Evolutionary conservation across 2,113 vertebrate species (phyloP), one percentile per base, ranked within the genome.

Genomic region (Lasiurus cinereus): DNA sequence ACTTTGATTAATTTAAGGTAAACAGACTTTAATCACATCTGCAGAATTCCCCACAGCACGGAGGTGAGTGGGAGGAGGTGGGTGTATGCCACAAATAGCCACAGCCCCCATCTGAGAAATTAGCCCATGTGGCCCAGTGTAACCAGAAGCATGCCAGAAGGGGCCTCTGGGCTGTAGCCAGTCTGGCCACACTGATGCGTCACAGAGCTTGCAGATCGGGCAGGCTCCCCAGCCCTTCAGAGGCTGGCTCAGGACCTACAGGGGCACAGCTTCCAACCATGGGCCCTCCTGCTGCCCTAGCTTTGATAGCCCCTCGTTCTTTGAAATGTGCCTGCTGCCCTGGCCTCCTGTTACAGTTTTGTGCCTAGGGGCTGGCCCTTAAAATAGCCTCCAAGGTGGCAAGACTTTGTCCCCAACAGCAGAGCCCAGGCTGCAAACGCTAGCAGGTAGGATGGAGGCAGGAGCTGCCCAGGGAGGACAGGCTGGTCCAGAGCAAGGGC

Each of bases 121-220:
- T 3, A 3, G 3, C 21, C 21, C 10, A 77, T 3, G 1, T 43
- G 62, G 36, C 11, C 29, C 56, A n/a, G 0, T 3, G 16, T 54
- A 64, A 67, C 11, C 0, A 13, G 3, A 82, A 82, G 48, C 36
- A 31, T 29, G 31, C 16, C 31, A 1, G 6, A n/a, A 77, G 50
- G 19, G 50, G 27, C 50, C 39, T 19, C 52, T 24, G 8, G 15
- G 19, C 39, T 70, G 10, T 19, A 46, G 52, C 19, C 50, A 50
- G 7, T 39, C 36, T n/a, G 56, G 22, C 22, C 6, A 31, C 0
- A 4, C 36, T 9, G 59, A 36, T 18, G 39, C 0, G 5, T 39
- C 39, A 39, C 39, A 39, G 39, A 39, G 39, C 39, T 39, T 39
- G 39, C 39, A 39, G 39, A 39, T 39, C 39, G 12, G 2, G 64